Percentiles rank a stretch among this genome's conserved stretches.
phyloP scores from a whole-genome alignment of 1,140 invertebrate genomes.

The Ceratina calcarata region DNA sequence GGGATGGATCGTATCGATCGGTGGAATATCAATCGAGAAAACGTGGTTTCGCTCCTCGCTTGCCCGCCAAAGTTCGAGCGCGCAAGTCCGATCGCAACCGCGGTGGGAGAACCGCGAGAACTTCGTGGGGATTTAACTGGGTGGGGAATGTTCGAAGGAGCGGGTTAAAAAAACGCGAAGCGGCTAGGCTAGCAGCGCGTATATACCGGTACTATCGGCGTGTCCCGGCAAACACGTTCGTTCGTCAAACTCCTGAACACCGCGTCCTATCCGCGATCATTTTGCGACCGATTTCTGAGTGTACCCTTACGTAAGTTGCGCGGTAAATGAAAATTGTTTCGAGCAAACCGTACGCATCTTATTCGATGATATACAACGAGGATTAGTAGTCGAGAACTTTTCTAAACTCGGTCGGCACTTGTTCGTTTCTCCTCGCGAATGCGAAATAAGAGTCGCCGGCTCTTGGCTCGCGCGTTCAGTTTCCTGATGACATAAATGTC shows the following conservation, averaged over 20 bases:
- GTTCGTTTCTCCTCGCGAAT: conserved; percentile 31
- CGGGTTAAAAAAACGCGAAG: conserved; percentile 25
- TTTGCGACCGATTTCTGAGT: conserved; percentile 34
- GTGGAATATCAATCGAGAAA: not conserved
- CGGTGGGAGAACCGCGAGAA: conserved; percentile 25
- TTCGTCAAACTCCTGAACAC: not conserved
- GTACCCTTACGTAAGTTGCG: conserved; percentile 45
- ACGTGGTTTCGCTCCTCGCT: too few species aligned
- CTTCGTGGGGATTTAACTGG: not conserved
- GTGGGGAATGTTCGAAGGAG: conserved; percentile 36
- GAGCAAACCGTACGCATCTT: not conserved
- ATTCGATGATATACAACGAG: not conserved
- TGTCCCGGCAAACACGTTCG: conserved; percentile 33
- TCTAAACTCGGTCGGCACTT: conserved; percentile 1
- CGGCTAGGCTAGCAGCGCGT: conserved; percentile 26
- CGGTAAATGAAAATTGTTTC: conserved; percentile 17
- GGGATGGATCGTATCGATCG: not conserved
- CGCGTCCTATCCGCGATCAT: not conserved
- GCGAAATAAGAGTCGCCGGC: conserved; percentile 30
- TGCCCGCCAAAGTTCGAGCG: conserved; percentile 6
- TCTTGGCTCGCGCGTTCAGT: not conserved
- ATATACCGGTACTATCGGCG: conserved; percentile 46
- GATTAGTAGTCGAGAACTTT: not conserved
- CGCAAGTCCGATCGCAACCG: conserved; percentile 12
- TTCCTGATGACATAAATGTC: not conserved